Conservation (phyloP, 2,113 vertebrate genomes). For the Phalacrocorax aristotelis region DNA sequence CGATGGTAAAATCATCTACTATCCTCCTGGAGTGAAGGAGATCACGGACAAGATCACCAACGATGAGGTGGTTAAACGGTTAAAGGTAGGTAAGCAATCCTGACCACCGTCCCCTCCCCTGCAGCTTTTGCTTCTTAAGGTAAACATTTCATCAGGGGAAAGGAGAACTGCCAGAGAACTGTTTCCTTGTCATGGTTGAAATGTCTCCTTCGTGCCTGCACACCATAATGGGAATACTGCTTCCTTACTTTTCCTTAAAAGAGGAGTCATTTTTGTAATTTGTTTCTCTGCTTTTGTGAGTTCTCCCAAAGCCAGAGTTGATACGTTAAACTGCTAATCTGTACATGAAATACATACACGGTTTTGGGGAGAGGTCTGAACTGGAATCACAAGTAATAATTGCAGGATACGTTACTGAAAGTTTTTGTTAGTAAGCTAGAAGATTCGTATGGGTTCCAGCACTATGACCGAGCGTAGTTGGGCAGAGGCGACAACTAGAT, state of each 20-base stretch:
- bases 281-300: accelerated
- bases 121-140: not conserved
- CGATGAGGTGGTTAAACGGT: slow-evolving; percentile 96
- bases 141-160: not conserved
- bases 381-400: not conserved
- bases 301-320: not conserved
- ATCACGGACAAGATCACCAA: slow-evolving; percentile 99
- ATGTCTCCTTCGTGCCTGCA: not conserved
- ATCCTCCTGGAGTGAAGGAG: slow-evolving; percentile 97
- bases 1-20: slow-evolving; percentile 92
- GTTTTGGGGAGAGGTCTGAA: not conserved
- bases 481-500: not conserved
- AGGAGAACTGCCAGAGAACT: not conserved
- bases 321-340: not conserved
- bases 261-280: not conserved
- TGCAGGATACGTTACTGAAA: not conserved
- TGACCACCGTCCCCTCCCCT: not conserved
- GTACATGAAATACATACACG: not conserved
- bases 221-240: not conserved
- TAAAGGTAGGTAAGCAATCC: slow-evolving; percentile 93
- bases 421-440: not conserved
- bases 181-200: not conserved
- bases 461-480: not conserved
- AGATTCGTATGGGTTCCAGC: not conserved
- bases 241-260: not conserved